Conservation (phyloP, 2,888 invertebrate species). For the Octonoba sinensis region DNA sequence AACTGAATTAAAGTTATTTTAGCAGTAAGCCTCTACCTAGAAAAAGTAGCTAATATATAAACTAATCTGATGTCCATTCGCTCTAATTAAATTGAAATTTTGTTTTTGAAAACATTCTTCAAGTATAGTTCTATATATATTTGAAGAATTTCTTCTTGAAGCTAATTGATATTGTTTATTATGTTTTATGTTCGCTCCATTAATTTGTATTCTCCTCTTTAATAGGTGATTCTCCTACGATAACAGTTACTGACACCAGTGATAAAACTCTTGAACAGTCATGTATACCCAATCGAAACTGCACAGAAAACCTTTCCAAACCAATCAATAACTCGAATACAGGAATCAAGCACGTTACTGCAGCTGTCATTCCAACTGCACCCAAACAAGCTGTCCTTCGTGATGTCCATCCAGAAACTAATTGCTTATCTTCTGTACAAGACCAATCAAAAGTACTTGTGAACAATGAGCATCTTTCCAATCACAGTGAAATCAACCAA, state of each 20-base stretch:
- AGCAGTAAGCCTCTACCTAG: too few relatives aligned
- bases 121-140: too few relatives aligned
- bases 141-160: too few relatives aligned
- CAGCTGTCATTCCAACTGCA: constrained; percentile 62
- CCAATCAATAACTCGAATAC: not conserved
- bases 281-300: constrained; percentile 9
- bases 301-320: constrained; percentile 10
- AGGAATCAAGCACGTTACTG: constrained; percentile 46
- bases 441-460: constrained; percentile 17
- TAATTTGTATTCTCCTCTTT: constrained; percentile 1
- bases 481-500: not conserved
- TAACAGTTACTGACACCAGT: constrained; percentile 22
- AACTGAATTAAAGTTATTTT: too few relatives aligned
- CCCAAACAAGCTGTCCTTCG: constrained; percentile 52
- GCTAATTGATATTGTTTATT: not conserved
- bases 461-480: not conserved
- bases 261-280: constrained; percentile 19
- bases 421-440: constrained; percentile 8
- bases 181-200: not conserved
- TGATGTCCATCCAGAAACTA: constrained; percentile 41
- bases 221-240: constrained; percentile 53
- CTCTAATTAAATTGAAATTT: too few relatives aligned
- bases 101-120: too few relatives aligned
- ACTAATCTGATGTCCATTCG: too few relatives aligned
- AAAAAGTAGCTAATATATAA: too few relatives aligned